Evolutionary conservation across 2,888 invertebrate genomes (phyloP), one percentile per base, ranked within the genome.

Genomic region (Pseudococcus jackbeardsleyi): DNA sequence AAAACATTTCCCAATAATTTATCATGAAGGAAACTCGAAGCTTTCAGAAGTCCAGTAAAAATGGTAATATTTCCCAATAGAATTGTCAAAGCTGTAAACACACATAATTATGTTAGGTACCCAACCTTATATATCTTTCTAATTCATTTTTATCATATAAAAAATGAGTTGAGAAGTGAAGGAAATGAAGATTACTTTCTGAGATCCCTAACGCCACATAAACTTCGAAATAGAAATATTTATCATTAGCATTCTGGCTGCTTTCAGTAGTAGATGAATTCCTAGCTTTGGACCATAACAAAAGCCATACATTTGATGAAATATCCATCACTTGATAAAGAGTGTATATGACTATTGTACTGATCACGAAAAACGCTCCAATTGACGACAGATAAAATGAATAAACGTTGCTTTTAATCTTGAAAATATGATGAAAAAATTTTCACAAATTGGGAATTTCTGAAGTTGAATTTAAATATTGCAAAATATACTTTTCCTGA

Each of bases 1-100:
- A 96, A 92, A 91, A 95, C 93, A 39, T 88, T 89, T 85, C 50
- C 59, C 68, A 89, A 46, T 86, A 89, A 84, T 39, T 68, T 79
- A 84, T 85, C 87, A 87, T 89, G 89, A 50, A 89, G 79, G 9
- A 85, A 19, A 17, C 84, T 82, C 48, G 89, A 88, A 90, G 96
- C 96, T 90, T 93, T 92, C 93, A 82, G 19, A 46, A 82, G 46
- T 2, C 79, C 79, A 2, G 19, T 46, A 19, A 82, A 82, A 19
- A 82, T 5, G 4, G 46, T 42, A 7, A 82, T 46, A 82, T 82
- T 82, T 19, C 19, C 79, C 46, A 82, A 0, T 9, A 82, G 46
- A 12, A 82, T 19, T 6, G 46, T 46, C 19, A 82, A 19, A 82
- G 79, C 79, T 82, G 79, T 6, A 19, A 46, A 79, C n/a, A 42